Conservation (phyloP, 2,113 vertebrate species). For the Larimichthys crocea region DNA sequence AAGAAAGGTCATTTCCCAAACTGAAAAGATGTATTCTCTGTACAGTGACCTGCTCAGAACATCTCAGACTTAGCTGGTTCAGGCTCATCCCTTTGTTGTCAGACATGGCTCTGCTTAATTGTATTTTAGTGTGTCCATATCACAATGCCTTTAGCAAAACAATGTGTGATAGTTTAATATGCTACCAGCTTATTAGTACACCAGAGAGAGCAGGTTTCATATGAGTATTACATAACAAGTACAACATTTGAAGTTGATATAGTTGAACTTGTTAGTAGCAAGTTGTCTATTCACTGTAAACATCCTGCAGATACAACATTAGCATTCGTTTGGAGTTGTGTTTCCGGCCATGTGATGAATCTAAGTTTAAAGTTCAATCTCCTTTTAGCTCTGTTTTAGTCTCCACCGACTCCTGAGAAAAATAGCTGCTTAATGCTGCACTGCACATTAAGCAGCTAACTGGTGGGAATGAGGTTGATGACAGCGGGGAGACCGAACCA, state of each 20-base stretch:
- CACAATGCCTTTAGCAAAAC: neutral
- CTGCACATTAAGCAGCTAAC: too few species aligned
- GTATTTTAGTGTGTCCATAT: neutral
- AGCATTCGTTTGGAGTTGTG: too few species aligned
- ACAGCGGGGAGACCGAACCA: neutral
- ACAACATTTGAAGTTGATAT: neutral
- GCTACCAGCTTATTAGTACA: neutral
- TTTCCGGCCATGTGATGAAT: too few species aligned
- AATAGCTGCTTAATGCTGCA: too few species aligned
- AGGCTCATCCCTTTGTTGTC: neutral
- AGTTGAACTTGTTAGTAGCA: neutral
- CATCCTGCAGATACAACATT: neutral
- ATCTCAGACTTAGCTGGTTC: neutral
- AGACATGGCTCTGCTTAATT: neutral
- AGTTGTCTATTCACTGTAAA: neutral
- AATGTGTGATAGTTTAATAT: neutral
- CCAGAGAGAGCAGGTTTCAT: neutral
- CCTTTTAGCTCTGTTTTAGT: neutral
- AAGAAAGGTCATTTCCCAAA: neutral
- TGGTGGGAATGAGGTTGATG: neutral
- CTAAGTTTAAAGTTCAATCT: too few species aligned
- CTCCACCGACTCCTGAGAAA: neutral
- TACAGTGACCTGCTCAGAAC: neutral
- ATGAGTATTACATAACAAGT: neutral
- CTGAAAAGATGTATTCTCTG: neutral